Evolutionary conservation across 30 jellyfish, hydroid and myxozoan species (phyloP).

Genomic region (Rhopilema esculentum): DNA sequence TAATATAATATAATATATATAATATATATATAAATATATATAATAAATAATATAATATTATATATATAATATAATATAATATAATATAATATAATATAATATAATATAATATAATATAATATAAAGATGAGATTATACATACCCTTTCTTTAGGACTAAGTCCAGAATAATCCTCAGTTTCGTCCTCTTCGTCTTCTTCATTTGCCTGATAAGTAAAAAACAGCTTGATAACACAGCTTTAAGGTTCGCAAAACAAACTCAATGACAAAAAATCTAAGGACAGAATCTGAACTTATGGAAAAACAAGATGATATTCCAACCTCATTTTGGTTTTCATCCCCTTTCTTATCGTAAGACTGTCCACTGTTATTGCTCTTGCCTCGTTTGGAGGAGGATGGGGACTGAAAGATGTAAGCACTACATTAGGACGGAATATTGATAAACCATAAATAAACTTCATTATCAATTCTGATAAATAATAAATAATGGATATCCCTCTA

Average conservation of each 20-base stretch:
- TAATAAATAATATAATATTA: no score
- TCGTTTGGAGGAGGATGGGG: neutral
- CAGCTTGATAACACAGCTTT: neutral
- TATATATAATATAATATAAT: neutral
- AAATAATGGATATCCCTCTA: no score
- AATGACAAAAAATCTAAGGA: neutral
- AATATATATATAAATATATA: neutral
- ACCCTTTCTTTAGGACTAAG: conserved; percentile 60
- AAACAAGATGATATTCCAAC: neutral
- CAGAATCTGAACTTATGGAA: no score
- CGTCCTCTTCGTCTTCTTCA: conserved; percentile 53
- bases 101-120: neutral
- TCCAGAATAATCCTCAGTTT: conserved; percentile 55
- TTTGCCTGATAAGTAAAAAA: neutral
- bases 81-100: neutral
- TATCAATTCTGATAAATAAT: no score
- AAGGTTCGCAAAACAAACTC: neutral
- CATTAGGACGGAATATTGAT: neutral
- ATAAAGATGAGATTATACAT: neutral
- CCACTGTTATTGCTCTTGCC: neutral
- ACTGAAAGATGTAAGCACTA: neutral
- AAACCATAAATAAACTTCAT: neutral
- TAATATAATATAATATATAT: no score
- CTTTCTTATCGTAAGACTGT: neutral
- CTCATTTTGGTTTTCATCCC: neutral